Conservation (phyloP, 1,140 invertebrate species). For the Stegodyphus mimosarum region DNA sequence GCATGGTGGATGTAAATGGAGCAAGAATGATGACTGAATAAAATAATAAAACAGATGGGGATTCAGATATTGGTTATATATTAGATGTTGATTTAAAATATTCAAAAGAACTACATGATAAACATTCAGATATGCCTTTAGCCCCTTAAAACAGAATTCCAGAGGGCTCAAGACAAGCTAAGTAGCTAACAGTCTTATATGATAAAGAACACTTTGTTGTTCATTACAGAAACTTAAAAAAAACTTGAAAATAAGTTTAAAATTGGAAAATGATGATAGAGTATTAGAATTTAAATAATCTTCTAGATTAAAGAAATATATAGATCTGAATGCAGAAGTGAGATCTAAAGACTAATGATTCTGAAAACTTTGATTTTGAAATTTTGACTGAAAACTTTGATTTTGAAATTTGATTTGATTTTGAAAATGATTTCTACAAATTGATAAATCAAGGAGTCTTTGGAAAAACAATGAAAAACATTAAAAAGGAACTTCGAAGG, state of each 20-base stretch:
- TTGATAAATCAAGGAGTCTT: constrained; percentile 68
- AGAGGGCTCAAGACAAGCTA: constrained; percentile 36
- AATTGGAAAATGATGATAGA: constrained; percentile 70
- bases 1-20: constrained; percentile 51
- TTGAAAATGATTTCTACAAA: constrained; percentile 66
- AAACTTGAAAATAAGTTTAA: constrained; percentile 69
- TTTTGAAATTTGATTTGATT: no score
- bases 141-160: constrained; percentile 64
- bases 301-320: constrained; percentile 69
- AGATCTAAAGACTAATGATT: constrained; percentile 62
- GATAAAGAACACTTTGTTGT: constrained; percentile 68
- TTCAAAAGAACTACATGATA: constrained; percentile 63
- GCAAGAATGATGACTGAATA: background rate
- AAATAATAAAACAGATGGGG: constrained; percentile 54
- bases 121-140: constrained; percentile 68
- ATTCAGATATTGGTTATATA: constrained; percentile 61
- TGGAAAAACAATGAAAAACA: constrained; percentile 70
- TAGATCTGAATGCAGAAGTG: constrained; percentile 68
- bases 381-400: no score
- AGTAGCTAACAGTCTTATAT: constrained; percentile 20
- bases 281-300: constrained; percentile 70
- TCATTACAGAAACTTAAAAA: constrained; percentile 71
- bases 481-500: constrained; percentile 68
- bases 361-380: no score
- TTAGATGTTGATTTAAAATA: constrained; percentile 65